Evolutionary conservation across 2,113 vertebrate species (phyloP).

Genomic region (Odontophorus gujanensis): DNA sequence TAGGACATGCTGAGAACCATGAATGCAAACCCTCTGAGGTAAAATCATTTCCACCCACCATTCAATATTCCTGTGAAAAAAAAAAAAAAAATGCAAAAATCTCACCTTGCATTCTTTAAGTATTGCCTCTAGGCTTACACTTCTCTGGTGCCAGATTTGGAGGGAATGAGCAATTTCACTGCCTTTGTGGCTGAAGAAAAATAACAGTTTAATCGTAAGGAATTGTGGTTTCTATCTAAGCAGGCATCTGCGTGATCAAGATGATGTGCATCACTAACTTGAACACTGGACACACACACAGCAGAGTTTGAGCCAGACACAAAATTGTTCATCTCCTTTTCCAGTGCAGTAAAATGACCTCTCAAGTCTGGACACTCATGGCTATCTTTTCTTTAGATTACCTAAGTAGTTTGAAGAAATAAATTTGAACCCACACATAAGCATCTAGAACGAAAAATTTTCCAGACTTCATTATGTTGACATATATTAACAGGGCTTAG

Average conservation of each 20-base stretch:
- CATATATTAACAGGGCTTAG: background rate
- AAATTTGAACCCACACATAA: background rate
- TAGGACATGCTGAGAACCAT: conserved; percentile 2
- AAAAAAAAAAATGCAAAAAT: background rate
- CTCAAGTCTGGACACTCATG: background rate
- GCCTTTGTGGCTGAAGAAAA: background rate
- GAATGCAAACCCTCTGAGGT: background rate
- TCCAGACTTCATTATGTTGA: background rate
- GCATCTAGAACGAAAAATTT: background rate
- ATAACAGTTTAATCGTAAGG: background rate
- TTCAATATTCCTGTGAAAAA: background rate
- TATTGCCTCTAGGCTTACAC: background rate
- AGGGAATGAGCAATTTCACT: background rate
- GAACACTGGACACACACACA: background rate
- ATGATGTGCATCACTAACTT: background rate
- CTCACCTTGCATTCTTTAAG: conserved; percentile 14
- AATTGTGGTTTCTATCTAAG: background rate
- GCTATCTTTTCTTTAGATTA: background rate
- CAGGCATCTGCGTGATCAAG: background rate
- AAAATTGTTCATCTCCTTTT: background rate
- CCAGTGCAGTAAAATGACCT: conserved; percentile 5
- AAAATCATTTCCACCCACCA: background rate
- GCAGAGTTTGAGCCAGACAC: background rate
- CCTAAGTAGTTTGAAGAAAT: background rate
- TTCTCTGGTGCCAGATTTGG: background rate